Evolutionary conservation across 2,888 invertebrate species (phyloP).

Genomic region (Autographa pulchrina): DNA sequence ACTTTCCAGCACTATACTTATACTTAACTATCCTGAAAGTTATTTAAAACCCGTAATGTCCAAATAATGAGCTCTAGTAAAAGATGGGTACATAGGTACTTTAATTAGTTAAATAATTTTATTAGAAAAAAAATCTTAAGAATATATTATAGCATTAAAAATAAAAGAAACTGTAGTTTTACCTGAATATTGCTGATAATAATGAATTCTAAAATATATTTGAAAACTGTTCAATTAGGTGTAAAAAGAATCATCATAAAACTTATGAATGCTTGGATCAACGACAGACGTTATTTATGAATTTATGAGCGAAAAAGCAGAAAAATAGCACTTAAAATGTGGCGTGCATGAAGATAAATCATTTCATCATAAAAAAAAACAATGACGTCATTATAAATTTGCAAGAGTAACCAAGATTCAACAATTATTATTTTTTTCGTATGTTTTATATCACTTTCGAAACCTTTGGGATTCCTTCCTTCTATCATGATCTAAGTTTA

Average conservation of each 20-base stretch:
- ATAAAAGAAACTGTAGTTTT: conserved; percentile 57
- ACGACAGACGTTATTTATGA: not conserved
- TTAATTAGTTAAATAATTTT: conserved; percentile 21
- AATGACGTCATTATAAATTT: not conserved
- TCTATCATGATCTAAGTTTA: not conserved
- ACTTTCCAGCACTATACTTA: not conserved
- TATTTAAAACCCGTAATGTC: not conserved
- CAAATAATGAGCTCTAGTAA: not conserved
- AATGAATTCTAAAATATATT: conserved; percentile 48
- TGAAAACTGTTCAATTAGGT: conserved; percentile 49
- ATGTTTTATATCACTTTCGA: too few relatives aligned
- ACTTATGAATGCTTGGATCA: conserved; percentile 16
- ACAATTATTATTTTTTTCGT: too few relatives aligned
- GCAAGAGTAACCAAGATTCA: not conserved
- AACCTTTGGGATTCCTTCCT: not conserved
- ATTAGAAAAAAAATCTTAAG: conserved; percentile 45
- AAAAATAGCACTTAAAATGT: not conserved
- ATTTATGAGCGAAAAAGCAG: not conserved
- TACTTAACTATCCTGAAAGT: too few relatives aligned
- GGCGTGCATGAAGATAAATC: not conserved
- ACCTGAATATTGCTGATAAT: conserved; percentile 57
- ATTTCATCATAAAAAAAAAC: not conserved
- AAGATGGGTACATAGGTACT: not conserved
- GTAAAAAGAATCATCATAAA: conserved; percentile 43
- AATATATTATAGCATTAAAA: conserved; percentile 50